Conservation (phyloP, 35 echinoderm and acorn worm genomes). For the Ptychodera flava region DNA sequence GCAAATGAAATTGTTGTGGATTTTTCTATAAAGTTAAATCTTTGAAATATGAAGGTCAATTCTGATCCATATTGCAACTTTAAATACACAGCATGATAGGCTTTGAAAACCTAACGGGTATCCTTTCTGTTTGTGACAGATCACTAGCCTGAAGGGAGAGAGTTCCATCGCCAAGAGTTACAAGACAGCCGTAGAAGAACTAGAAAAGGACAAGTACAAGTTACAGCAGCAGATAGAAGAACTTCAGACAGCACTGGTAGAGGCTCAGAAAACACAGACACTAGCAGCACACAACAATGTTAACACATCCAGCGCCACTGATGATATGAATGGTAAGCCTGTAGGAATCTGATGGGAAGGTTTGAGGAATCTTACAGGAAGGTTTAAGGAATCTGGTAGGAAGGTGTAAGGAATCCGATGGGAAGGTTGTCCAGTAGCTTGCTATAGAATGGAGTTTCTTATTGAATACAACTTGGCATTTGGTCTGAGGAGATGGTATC, state of each 20-base stretch:
- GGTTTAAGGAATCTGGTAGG: background rate
- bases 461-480: too few relatives aligned
- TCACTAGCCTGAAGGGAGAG: slow-evolving; percentile 46
- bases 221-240: slow-evolving; percentile 49
- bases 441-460: too few relatives aligned
- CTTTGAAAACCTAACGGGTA: too few relatives aligned
- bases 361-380: too few relatives aligned
- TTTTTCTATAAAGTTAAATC: too few relatives aligned
- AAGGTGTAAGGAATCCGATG: background rate
- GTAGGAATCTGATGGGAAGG: too few relatives aligned
- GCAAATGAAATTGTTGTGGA: too few relatives aligned
- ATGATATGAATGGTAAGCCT: slow-evolving; percentile 63
- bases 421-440: too few relatives aligned
- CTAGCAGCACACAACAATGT: slow-evolving; percentile 14
- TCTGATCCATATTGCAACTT: too few relatives aligned
- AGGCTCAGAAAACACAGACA: slow-evolving; percentile 20
- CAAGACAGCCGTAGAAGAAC: slow-evolving; percentile 38
- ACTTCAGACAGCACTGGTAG: slow-evolving; percentile 35
- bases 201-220: slow-evolving; percentile 48
- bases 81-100: too few relatives aligned
- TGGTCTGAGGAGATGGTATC: too few relatives aligned
- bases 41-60: too few relatives aligned
- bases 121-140: slow-evolving; percentile 26
- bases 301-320: slow-evolving; percentile 5
- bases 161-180: slow-evolving; percentile 25